Evolutionary conservation across 2,888 invertebrate species (phyloP), one percentile per base, ranked within the genome.

Genomic region (Perizoma flavofasciatum): DNA sequence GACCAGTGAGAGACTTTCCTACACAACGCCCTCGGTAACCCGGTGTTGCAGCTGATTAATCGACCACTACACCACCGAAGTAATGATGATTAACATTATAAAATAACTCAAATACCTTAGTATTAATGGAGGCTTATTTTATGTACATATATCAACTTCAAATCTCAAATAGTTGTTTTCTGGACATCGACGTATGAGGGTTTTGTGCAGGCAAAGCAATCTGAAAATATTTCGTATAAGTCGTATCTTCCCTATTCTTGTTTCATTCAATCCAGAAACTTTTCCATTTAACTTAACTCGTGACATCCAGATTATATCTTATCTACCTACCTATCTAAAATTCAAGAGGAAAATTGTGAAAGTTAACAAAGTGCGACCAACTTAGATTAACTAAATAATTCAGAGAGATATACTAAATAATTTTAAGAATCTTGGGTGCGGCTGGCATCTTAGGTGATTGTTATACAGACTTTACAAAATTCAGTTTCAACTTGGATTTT

Each of bases 271-370:
- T 73, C 74, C 75, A 71, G 73, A 78, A 89, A 89, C 86, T 88
- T 88, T 89, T 83, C 85, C 86, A 87, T 89, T 88, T 85, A 88
- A 88, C 84, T 88, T 84, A 56, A 76, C 67, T 74, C 82, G 76
- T 86, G 82, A 82, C 77, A 77, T 75, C 73, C 74, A 78, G 82
- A 85, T 87, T 83, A 85, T 79, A 79, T 78, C 75, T 77, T 77
- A 78, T 75, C 74, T 74, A 72, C 67, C 65, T 66, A 70, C 72
- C 72, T 73, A 74, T 73, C 69, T 68, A 71, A 77, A 78, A 75
- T 73, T 73, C 71, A 58, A 47, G 57, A 49, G 66, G 67, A 65
- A 71, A 67, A 72, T 72, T 70, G 69, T 68, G 53, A 61, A 72
- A 75, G 72, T 76, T 81, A 72, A 73, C 70, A 71, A 75, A 76